These are phyloP conservation scores for Pemphigus obesinymphae DNA, from an alignment of 1,140 invertebrate genomes.

Conservation along the genomic window DNA sequence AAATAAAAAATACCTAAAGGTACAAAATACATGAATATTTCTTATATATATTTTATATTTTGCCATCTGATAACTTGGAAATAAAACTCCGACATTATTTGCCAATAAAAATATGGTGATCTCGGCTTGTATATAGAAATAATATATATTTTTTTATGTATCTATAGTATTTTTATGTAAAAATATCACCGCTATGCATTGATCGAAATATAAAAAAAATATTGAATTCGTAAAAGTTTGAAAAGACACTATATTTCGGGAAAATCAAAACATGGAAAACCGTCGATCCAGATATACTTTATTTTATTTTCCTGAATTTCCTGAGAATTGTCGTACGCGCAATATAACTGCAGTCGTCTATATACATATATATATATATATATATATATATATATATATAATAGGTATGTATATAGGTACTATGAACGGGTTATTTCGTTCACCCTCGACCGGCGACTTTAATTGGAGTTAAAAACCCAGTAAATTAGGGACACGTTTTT, in stretches of 20 bases:
- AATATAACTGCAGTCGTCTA: not conserved
- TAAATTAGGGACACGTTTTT: constrained; percentile 28
- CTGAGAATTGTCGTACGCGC: not conserved
- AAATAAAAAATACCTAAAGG: no score
- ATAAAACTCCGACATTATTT: not conserved
- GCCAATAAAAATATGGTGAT: not conserved
- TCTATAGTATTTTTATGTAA: not conserved
- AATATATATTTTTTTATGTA: not conserved
- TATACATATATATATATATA: not conserved
- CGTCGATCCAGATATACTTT: not conserved
- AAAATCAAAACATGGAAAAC: not conserved
- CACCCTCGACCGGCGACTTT: not conserved
- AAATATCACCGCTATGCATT: not conserved
- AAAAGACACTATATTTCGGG: not conserved
- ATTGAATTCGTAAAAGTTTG: not conserved
- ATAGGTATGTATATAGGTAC: no score
- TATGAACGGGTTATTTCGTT: not conserved
- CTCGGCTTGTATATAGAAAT: not conserved
- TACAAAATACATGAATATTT: no score
- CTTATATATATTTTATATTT: not conserved
- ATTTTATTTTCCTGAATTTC: not conserved
- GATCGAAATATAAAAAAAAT: not conserved
- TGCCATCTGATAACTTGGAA: not conserved
- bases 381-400: no score
- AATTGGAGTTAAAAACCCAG: constrained; percentile 4